Conservation (phyloP, 35 echinoderm and acorn worm genomes). For the Apostichopus californicus region DNA sequence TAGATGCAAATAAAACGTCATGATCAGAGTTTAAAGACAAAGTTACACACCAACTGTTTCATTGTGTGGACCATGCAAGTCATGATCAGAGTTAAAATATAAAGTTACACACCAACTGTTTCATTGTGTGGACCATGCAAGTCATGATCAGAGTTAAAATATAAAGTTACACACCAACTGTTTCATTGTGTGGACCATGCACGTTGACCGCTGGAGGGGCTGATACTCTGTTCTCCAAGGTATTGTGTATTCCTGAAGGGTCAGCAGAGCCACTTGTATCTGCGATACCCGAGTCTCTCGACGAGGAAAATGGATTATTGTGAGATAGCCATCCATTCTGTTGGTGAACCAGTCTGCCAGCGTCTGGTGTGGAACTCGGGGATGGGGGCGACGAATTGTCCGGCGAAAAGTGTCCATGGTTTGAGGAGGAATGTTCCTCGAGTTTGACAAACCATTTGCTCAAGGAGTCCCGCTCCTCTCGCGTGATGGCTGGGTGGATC, state of each 20-base stretch:
- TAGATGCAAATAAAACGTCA: no score
- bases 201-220: constrained; percentile 96
- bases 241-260: constrained; percentile 55
- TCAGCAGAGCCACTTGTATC: constrained; percentile 14
- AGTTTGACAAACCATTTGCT: constrained; percentile 80
- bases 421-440: constrained; percentile 59
- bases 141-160: not conserved
- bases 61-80: constrained; percentile 61
- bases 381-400: constrained; percentile 54
- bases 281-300: constrained; percentile 65
- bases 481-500: constrained; percentile 92
- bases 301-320: not conserved
- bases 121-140: constrained; percentile 70
- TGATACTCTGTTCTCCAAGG: constrained; percentile 77
- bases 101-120: constrained; percentile 51
- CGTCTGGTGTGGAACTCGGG: constrained; percentile 48
- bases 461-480: constrained; percentile 83
- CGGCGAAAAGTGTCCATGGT: constrained; percentile 3
- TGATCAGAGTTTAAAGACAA: not conserved
- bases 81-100: not conserved
- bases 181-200: constrained; percentile 67
- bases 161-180: constrained; percentile 52
- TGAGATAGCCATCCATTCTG: constrained; percentile 70
- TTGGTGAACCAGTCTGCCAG: constrained; percentile 43
- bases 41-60: constrained; percentile 61